These are phyloP conservation scores for Peromyscus polionotus DNA, from an alignment of 2,113 vertebrate genomes.

Conservation along the genomic window DNA sequence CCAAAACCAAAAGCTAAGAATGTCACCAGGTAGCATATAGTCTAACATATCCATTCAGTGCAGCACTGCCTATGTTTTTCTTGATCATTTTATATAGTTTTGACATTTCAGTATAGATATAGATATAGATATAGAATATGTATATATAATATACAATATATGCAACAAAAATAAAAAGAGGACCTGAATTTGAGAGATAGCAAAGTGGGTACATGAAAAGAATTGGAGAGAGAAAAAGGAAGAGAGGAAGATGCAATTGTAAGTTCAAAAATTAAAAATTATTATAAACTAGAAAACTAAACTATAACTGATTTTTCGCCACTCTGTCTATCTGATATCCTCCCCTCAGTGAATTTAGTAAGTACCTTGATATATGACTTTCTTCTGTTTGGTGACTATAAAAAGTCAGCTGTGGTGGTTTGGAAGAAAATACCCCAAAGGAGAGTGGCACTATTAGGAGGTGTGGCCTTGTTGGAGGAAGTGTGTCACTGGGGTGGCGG, in stretches of 20 bases:
- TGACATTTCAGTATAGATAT: too few relatives aligned
- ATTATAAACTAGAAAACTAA: background rate
- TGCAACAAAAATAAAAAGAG: background rate
- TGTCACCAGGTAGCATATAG: background rate
- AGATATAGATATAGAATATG: background rate
- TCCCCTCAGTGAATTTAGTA: background rate
- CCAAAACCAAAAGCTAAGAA: background rate
- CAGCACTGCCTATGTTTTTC: background rate
- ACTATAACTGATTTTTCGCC: background rate
- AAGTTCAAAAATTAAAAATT: background rate
- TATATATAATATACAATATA: background rate
- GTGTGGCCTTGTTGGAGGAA: background rate
- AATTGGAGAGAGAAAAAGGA: background rate
- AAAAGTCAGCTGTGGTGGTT: background rate
- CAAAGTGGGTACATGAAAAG: background rate
- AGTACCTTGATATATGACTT: background rate
- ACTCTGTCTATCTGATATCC: background rate
- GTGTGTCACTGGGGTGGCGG: background rate
- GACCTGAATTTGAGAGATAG: background rate
- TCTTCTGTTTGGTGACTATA: background rate
- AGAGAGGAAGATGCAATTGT: background rate
- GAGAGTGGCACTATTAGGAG: background rate
- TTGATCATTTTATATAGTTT: too few relatives aligned
- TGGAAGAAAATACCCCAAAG: background rate
- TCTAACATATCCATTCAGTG: background rate